Base-by-base conservation (phyloP, 1,140 invertebrate genomes). In the Trypoxylus dichotomus region DNA sequence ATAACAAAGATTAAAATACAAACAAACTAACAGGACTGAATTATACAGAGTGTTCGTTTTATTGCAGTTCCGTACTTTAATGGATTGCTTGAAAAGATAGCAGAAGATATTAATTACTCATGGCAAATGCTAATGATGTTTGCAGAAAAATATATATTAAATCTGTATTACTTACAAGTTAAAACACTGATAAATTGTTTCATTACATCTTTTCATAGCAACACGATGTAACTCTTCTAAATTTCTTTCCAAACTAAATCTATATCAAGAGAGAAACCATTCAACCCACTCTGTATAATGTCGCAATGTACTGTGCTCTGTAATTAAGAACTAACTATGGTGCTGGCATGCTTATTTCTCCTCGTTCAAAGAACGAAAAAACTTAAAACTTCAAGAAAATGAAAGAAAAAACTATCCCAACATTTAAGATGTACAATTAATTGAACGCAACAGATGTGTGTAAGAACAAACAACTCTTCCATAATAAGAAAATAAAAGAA, bases 331-430 rank as follows among this genome's bases (percentile, higher is more conserved):
- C 83, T 84, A 85, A 82, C 84, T 85, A 85, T 81, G 81, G 84
- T 85, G 84, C 84, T 85, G 82, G 81, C 84, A 85, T 85, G 84
- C 84, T 80, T 74, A 80, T 74, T 2, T 74, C 2, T 37, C 72
- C 41, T 74, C 19, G 8, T 68, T 68, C 60, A 32, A 74, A 42
- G 21, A 74, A 74, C 72, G 19, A 42, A 15, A 41, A 68, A 68
- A 68, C 27, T 25, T 24, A 54, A 54, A 54, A 54, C 13, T n/a
- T 29, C 24, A 6, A 68, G 8, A 27, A 27, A 68, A 60, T 60
- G 1, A 27, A n/a, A 11, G 15, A 58, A 58, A 29, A 81, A 68
- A 68, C 60, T 68, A 68, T 68, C 24, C 15, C 5, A 68, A 68
- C 19, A 68, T 71, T 37, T 77, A 71, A 77, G 19, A 68, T 54